phyloP scores from a whole-genome alignment of 2,888 invertebrate genomes.

The Tenthredo scrophulariae region DNA sequence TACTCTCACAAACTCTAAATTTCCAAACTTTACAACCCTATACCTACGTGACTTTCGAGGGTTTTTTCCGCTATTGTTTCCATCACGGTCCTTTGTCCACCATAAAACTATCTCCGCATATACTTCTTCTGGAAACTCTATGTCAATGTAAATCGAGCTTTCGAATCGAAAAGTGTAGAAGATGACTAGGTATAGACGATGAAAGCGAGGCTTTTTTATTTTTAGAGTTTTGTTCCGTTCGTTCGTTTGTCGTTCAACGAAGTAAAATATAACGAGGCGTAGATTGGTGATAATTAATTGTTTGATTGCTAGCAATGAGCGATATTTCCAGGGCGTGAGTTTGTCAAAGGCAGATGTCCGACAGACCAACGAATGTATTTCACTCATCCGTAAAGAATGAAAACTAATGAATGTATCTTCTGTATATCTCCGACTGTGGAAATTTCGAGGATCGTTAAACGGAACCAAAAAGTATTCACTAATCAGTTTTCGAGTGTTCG shows the following conservation, averaged over 20 bases:
- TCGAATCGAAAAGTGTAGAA: too few species aligned
- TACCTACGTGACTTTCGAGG: too few species aligned
- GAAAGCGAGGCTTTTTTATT: neutral
- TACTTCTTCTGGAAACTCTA: too few species aligned
- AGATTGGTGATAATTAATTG: slow-evolving; percentile 14
- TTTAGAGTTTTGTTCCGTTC: neutral
- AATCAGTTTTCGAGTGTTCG: neutral
- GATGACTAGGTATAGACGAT: neutral
- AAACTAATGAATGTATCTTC: neutral
- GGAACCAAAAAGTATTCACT: neutral
- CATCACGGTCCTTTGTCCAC: too few species aligned
- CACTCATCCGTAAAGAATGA: slow-evolving; percentile 2
- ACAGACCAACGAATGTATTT: neutral
- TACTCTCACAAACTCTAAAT: too few species aligned
- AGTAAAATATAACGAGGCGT: slow-evolving; percentile 27
- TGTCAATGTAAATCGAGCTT: neutral
- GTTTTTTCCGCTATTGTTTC: too few species aligned
- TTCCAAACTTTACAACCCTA: too few species aligned
- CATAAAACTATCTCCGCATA: too few species aligned
- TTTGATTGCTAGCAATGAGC: slow-evolving; percentile 29
- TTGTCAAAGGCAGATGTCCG: slow-evolving; percentile 13
- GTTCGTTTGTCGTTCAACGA: slow-evolving; percentile 1
- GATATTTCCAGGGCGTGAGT: neutral
- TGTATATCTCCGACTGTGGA: neutral
- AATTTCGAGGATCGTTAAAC: neutral